phyloP scores from a whole-genome alignment of 64 coral and sea anemone genomes.

The Orbicella faveolata region DNA sequence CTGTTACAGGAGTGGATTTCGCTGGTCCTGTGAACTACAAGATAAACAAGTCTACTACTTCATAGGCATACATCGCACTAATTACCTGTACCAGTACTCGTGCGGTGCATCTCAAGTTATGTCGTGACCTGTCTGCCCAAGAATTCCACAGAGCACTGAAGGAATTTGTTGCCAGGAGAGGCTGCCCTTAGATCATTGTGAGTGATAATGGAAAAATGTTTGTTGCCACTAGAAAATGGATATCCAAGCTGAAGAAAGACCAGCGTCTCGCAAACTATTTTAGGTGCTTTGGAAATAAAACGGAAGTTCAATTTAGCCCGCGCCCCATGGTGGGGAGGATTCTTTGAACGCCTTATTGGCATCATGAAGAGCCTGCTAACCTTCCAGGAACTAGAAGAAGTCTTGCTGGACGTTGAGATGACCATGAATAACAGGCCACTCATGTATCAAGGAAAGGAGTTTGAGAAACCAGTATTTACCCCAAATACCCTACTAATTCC shows the following conservation, averaged over 20 bases:
- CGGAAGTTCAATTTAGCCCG: not conserved
- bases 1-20: no score
- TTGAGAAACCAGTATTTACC: not conserved
- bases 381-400: conserved; percentile 9
- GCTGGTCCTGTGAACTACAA: no score
- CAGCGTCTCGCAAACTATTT: not conserved
- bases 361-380: not conserved
- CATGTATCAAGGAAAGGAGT: not conserved
- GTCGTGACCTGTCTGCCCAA: not conserved
- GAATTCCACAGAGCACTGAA: conserved; percentile 58
- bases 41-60: no score
- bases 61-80: not conserved
- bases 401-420: conserved; percentile 1
- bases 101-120: conserved; percentile 53
- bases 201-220: conserved; percentile 60
- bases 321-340: conserved; percentile 16
- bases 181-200: conserved; percentile 32
- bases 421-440: not conserved
- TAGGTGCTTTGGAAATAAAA: not conserved
- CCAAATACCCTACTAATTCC: not conserved
- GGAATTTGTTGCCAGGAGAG: conserved; percentile 53
- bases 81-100: conserved; percentile 46
- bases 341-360: conserved; percentile 10
- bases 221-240: conserved; percentile 47
- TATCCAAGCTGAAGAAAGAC: conserved; percentile 20